phyloP scores from a whole-genome alignment of 2,797 vertebrate genomes.

The Pachyuromys duprasi region DNA sequence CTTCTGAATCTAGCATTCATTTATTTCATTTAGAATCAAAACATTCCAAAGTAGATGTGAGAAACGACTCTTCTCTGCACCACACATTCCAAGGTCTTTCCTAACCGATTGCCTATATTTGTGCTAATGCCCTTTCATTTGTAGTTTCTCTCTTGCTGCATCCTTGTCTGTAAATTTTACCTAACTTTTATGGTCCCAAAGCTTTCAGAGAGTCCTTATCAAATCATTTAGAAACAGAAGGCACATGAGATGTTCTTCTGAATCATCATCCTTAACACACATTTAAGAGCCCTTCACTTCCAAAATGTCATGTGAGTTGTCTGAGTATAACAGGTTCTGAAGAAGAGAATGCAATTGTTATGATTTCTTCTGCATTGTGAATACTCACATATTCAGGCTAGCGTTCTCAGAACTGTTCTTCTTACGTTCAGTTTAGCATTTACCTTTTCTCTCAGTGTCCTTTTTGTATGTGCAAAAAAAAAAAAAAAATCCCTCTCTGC shows the following conservation, averaged over 20 bases:
- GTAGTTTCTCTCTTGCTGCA: background rate
- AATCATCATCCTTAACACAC: background rate
- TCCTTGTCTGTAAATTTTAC: background rate
- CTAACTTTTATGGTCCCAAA: background rate
- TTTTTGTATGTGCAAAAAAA: background rate
- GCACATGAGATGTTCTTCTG: background rate
- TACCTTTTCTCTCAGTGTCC: constrained; percentile 22
- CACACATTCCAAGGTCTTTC: background rate
- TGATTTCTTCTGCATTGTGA: background rate
- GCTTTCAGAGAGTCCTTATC: constrained; percentile 12
- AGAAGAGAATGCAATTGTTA: background rate
- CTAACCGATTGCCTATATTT: background rate
- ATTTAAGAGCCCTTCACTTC: background rate
- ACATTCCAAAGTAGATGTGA: background rate
- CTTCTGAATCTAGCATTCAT: background rate
- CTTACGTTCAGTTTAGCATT: background rate
- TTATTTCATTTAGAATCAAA: constrained; percentile 59
- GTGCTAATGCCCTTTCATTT: background rate
- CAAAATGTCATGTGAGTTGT: background rate
- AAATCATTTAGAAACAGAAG: background rate
- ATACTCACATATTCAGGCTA: background rate
- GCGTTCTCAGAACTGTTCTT: background rate
- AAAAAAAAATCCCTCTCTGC: background rate
- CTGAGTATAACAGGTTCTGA: background rate
- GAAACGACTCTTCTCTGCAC: background rate